Base-by-base conservation (phyloP, 2,888 invertebrate species). In the Campoplex nolae region DNA sequence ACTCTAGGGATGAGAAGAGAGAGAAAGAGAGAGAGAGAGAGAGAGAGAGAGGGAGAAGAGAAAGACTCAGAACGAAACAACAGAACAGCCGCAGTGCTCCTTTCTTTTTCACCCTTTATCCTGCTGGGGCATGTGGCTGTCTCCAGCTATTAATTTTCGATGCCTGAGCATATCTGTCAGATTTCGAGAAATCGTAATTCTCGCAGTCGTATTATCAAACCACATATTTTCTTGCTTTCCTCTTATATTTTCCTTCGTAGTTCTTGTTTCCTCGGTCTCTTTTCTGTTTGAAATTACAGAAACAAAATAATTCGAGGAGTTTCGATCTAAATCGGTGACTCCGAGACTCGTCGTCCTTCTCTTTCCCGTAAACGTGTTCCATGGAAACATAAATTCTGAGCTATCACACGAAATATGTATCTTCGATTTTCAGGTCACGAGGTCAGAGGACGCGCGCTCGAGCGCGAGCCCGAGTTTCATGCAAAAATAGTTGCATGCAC, bases 321-420 rank as follows among this genome's bases (percentile, higher is more conserved):
- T 56, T 9, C 9, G 23, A 56, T 56, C 56, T 3, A 56, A 23
- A 48, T n/a, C 48, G 35, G 6, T 11, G n/a, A 1, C 62, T 16
- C 16, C 35, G 32, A 35, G 13, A 65, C 45, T 65, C 35, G 56
- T 67, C 11, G 65, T 35, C 68, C 65, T 73, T 45, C n/a, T 32
- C 68, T 67, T 28, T 51, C 32, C 23, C 62, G 48, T 3, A n/a
- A 62, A 62, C 11, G n/a, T 45, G n/a, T 32, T 76, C 75, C 70
- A 86, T 83, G 75, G 75, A 86, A 86, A 75, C 83, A 62, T 78
- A 83, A 86, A 86, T 86, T 86, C 75, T 62, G 56, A 51, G 62
- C 68, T 58, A 67, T 3, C 42, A 62, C 73, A 38, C 58, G 68
- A 65, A 83, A 79, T 82, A 83, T 83, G 28, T 82, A 78, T 82